Evolutionary conservation across 2,888 invertebrate species (phyloP).

Genomic region (Beris morrisii): DNA sequence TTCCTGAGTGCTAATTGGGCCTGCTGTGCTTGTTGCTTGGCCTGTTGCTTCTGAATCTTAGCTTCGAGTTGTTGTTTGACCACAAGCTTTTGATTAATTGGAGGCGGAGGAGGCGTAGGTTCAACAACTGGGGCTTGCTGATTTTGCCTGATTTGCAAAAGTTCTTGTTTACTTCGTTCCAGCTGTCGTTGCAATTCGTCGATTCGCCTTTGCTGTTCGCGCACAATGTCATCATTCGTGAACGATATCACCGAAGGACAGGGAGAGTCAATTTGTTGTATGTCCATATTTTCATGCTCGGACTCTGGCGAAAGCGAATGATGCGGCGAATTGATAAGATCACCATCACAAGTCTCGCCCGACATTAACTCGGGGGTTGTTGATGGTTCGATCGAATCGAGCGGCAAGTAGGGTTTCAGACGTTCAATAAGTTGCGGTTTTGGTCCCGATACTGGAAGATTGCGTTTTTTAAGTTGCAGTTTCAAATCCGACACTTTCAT

Average conservation of each 20-base stretch:
- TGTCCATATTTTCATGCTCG: slow-evolving; percentile 55
- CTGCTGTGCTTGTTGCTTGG: slow-evolving; percentile 48
- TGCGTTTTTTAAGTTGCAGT: slow-evolving; percentile 89
- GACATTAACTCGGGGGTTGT: slow-evolving; percentile 54
- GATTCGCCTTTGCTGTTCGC: slow-evolving; percentile 83
- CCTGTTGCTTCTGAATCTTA: slow-evolving; percentile 62
- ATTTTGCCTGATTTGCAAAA: slow-evolving; percentile 68
- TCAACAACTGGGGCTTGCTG: slow-evolving; percentile 54
- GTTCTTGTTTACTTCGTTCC: slow-evolving; percentile 74
- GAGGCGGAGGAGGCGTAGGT: slow-evolving; percentile 45
- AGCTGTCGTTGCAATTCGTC: slow-evolving; percentile 83
- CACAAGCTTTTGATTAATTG: slow-evolving; percentile 58
- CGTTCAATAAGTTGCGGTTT: slow-evolving; percentile 94
- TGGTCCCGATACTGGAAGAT: slow-evolving; percentile 92
- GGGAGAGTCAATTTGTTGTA: slow-evolving; percentile 53
- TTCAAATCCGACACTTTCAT: slow-evolving; percentile 96
- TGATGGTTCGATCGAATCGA: slow-evolving; percentile 58
- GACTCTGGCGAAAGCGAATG: slow-evolving; percentile 44
- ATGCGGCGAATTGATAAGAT: slow-evolving; percentile 48
- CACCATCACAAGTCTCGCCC: slow-evolving; percentile 51
- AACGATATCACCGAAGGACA: slow-evolving; percentile 47
- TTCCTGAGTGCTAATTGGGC: slow-evolving; percentile 50
- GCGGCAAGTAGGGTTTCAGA: slow-evolving; percentile 69
- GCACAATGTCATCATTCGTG: slow-evolving; percentile 71
- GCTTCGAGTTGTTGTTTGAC: slow-evolving; percentile 71